phyloP scores from a whole-genome alignment of 2,113 vertebrate genomes.

The Isichthys henryi region DNA sequence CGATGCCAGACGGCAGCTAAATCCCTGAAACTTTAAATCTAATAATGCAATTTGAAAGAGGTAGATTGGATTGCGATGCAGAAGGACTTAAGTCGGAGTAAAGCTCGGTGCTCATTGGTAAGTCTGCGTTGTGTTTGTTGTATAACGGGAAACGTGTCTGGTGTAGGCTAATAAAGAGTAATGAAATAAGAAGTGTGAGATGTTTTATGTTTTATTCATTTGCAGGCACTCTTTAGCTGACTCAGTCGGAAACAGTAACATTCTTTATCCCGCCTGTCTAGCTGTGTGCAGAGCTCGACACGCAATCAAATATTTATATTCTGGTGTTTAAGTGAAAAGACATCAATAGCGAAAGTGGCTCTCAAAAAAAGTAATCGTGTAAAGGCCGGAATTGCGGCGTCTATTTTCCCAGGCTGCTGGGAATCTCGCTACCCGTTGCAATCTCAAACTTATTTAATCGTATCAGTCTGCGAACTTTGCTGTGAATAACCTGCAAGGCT shows the following conservation, averaged over 20 bases:
- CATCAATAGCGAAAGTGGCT: neutral
- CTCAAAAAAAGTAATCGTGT: neutral
- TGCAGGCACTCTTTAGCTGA: neutral
- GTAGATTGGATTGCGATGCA: neutral
- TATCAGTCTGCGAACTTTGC: neutral
- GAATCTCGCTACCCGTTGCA: neutral
- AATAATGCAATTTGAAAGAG: neutral
- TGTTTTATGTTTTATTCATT: neutral
- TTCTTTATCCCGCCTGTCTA: neutral
- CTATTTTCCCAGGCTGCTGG: neutral
- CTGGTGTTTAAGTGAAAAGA: neutral
- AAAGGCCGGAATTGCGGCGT: neutral
- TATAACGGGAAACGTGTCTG: neutral
- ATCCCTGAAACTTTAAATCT: neutral
- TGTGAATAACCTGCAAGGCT: constrained; percentile 5
- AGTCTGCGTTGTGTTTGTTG: neutral
- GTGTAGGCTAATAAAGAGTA: neutral
- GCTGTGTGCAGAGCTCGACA: neutral
- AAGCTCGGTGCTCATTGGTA: neutral
- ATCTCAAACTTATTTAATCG: neutral
- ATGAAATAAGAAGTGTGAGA: neutral
- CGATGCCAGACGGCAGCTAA: neutral
- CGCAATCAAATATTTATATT: neutral
- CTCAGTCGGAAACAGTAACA: neutral
- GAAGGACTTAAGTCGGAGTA: neutral